Evolutionary conservation across 2,797 vertebrate genomes (phyloP).

Genomic region (Molothrus aeneus): DNA sequence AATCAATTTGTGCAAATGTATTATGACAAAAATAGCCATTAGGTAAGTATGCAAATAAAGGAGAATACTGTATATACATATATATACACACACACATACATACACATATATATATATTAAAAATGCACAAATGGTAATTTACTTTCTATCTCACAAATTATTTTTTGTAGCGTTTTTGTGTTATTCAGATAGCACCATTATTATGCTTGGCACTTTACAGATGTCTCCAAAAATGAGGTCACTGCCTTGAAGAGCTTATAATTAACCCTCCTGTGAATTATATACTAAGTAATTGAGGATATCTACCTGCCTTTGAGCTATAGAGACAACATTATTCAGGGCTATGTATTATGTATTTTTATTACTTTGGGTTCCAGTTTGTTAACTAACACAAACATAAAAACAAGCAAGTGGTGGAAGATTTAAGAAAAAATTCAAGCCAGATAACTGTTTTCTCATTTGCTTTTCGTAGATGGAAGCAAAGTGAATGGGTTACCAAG

Average conservation of each 20-base stretch:
- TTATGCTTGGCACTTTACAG: constrained; percentile 27
- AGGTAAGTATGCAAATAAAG: not conserved
- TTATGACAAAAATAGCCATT: not conserved
- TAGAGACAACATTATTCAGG: not conserved
- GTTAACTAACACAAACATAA: not conserved
- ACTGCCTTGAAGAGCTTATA: constrained; percentile 53
- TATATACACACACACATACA: not conserved
- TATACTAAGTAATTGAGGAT: not conserved
- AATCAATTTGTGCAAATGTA: not conserved
- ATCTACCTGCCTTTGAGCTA: not conserved
- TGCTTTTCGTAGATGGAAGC: constrained; percentile 20
- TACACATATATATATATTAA: too few relatives aligned
- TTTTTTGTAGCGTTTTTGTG: not conserved
- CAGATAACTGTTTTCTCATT: not conserved
- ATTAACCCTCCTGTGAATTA: constrained; percentile 48
- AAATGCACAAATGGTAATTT: not conserved
- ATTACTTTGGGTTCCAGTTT: not conserved
- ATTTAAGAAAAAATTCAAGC: not conserved
- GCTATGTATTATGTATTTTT: not conserved
- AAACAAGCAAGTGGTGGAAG: not conserved
- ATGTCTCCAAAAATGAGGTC: constrained; percentile 60
- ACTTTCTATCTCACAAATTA: not conserved
- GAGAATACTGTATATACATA: not conserved
- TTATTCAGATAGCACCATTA: not conserved
- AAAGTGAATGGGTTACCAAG: constrained; percentile 52